Percentiles rank a stretch among this genome's conserved stretches.
Conservation (phyloP, 2,113 vertebrate species). For the Psittacara wagleri region DNA sequence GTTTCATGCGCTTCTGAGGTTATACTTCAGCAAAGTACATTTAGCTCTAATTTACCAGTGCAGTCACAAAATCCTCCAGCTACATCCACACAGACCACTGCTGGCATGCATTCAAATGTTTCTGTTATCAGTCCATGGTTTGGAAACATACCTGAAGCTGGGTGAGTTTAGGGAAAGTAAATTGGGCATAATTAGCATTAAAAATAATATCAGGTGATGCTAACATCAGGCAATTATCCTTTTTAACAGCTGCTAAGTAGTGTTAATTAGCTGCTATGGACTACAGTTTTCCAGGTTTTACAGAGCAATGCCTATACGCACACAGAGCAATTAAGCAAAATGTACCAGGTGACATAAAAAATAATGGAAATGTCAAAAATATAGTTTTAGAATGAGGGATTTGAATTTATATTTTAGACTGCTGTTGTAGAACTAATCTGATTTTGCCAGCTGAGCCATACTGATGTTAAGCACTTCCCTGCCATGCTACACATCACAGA, state of each 20-base stretch:
- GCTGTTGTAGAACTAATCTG: neutral
- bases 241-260: slow-evolving; percentile 47
- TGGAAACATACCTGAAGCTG: slow-evolving; percentile 17
- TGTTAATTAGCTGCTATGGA: slow-evolving; percentile 56
- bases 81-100: neutral
- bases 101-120: neutral
- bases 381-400: rapidly evolving
- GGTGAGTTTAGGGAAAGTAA: neutral
- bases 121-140: neutral
- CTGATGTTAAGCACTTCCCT: neutral
- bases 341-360: neutral
- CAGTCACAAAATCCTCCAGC: neutral
- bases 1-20: neutral
- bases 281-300: neutral
- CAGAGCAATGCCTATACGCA: neutral
- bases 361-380: neutral
- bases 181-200: slow-evolving; percentile 19
- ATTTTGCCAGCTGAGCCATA: neutral
- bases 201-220: neutral
- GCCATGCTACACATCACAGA: rapidly evolving
- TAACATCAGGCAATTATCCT: slow-evolving; percentile 53
- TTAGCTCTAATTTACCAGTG: neutral
- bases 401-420: neutral
- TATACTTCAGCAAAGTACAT: neutral
- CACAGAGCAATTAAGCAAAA: neutral